Evolutionary conservation across 2,888 invertebrate genomes (phyloP).

Genomic region (Dynastes tityus): DNA sequence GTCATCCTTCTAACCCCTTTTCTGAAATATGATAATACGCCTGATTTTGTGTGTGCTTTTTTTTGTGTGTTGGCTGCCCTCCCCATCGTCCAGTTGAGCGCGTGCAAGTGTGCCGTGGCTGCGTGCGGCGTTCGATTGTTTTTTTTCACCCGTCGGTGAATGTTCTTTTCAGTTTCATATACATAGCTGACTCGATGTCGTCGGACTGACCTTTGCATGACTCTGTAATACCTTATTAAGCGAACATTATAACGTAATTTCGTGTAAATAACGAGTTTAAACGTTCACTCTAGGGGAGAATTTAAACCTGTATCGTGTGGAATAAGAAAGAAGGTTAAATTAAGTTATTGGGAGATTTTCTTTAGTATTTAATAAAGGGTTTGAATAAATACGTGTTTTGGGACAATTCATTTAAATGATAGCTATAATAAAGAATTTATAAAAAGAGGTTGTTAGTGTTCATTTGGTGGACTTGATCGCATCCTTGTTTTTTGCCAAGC

Average conservation of each 20-base stretch:
- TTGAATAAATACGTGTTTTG: no score
- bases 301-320: neutral
- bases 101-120: conserved; percentile 28
- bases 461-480: no score
- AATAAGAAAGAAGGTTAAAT: neutral
- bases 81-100: neutral
- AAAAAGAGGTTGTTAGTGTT: no score
- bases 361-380: neutral
- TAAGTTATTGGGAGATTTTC: neutral
- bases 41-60: conserved; percentile 33
- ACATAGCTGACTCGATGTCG: neutral
- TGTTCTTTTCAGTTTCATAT: neutral
- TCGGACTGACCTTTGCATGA: conserved; percentile 31
- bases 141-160: conserved; percentile 3
- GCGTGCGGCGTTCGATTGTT: conserved; percentile 13
- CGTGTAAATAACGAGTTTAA: conserved; percentile 20
- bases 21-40: conserved; percentile 45
- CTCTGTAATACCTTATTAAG: conserved; percentile 21
- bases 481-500: no score
- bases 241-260: conserved; percentile 23
- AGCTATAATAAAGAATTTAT: no score
- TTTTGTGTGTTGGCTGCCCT: neutral
- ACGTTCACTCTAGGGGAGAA: neutral
- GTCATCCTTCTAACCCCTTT: conserved; percentile 46
- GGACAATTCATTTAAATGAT: neutral